Conservation (phyloP, 1,140 invertebrate species). For the Scaptomyza graminum region DNA sequence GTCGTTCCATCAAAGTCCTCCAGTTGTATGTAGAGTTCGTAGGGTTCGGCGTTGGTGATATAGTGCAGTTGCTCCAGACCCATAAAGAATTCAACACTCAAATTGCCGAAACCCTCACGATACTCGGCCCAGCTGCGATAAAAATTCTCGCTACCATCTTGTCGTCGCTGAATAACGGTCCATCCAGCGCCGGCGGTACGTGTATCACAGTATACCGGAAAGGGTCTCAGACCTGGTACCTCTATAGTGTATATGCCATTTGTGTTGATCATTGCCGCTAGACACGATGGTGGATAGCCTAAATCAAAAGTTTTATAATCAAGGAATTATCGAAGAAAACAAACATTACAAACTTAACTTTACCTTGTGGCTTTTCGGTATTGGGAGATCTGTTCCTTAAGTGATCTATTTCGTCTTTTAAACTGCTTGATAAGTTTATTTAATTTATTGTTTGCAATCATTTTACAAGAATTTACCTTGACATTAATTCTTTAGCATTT, state of each 20-base stretch:
- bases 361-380: conserved; percentile 8
- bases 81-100: conserved; percentile 87
- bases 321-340: too few species aligned
- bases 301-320: background rate
- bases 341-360: background rate
- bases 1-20: conserved; percentile 85
- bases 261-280: conserved; percentile 57
- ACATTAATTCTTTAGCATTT: conserved; percentile 12
- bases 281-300: conserved; percentile 55
- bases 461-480: background rate
- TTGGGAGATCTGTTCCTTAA: background rate
- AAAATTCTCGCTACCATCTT: conserved; percentile 87
- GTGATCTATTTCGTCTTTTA: conserved; percentile 7
- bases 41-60: conserved; percentile 85
- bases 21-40: conserved; percentile 87
- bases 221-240: conserved; percentile 51
- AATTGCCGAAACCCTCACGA: conserved; percentile 87
- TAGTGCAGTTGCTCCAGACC: conserved; percentile 86
- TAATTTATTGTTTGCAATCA: background rate
- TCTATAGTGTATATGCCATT: conserved; percentile 52
- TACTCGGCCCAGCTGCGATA: conserved; percentile 87
- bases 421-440: background rate
- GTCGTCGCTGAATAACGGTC: conserved; percentile 87
- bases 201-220: conserved; percentile 55
- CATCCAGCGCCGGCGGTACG: conserved; percentile 84